A percentile compares a stretch with the other conserved stretches of the same genome.
Evolutionary conservation across 2,797 vertebrate genomes (phyloP).

Genomic region (Crypturellus tataupa): DNA sequence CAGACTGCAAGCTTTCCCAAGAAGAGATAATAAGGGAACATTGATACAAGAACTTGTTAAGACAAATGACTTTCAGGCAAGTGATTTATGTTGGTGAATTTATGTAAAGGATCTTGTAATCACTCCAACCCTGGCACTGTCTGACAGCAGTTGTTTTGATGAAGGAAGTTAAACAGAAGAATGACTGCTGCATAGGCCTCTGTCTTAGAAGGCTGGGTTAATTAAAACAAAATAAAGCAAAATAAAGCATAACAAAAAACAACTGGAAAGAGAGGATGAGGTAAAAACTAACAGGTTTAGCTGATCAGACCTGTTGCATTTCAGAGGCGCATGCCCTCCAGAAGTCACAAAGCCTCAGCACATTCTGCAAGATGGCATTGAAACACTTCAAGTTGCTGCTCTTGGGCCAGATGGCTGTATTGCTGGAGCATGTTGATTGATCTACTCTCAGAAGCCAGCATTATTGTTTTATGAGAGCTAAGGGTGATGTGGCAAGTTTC

Average conservation of each 20-base stretch:
- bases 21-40: constrained; percentile 22
- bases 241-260: not conserved
- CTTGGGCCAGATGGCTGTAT: not conserved
- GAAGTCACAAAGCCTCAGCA: not conserved
- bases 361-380: not conserved
- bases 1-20: not conserved
- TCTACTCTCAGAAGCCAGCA: not conserved
- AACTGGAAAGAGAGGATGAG: constrained; percentile 1
- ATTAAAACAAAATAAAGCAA: not conserved
- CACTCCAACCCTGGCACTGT: not conserved
- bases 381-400: not conserved
- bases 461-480: not conserved
- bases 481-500: not conserved
- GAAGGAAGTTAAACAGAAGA: not conserved
- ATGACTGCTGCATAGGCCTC: not conserved
- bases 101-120: constrained; percentile 31
- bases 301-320: not conserved
- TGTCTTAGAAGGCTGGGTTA: constrained; percentile 26
- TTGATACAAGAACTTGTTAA: constrained; percentile 32
- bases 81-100: constrained; percentile 29
- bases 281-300: not conserved
- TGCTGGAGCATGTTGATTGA: not conserved
- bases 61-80: constrained; percentile 43
- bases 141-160: constrained; percentile 18
- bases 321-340: not conserved